Base-by-base conservation (phyloP, 2,113 vertebrate species). In the Periophthalmus modestus region DNA sequence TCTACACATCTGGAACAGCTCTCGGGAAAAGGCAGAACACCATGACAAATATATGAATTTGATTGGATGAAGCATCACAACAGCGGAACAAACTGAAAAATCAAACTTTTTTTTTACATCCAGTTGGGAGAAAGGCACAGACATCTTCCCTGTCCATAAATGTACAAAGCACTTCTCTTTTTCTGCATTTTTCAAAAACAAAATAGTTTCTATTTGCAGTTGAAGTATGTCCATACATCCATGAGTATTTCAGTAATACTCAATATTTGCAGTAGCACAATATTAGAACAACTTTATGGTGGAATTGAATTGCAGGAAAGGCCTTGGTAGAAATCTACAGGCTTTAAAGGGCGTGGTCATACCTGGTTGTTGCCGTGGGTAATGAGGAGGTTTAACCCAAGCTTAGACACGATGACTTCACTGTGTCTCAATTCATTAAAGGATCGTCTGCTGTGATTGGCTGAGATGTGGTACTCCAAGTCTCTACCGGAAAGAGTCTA, bases 401-500 rank as follows among this genome's bases (percentile, higher is more conserved):
- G 94, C 73, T 91, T 89, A 0, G 97, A 95, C 0, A 77, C 79
- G 65, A 99, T 93, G 72, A 89, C 58, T 18, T 91, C 90, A 1
- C 94, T 86, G 0, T 85, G 83, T 4, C 87, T 94, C 79, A 95
- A 89, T 7, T 96, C 95, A 76, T 88, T 82, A 66, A 94, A 97
- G 55, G 93, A 88, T 54, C 95, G 90, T 7, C 92, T 73, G 10
- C 92, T 72, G 2, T 95, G 91, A 84, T 94, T 93, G 81, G 89
- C 85, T 1, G 95, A 95, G 50, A 95, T 90, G 0, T 99, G 98
- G 74, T 97, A 95, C 86, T 97, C 95, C 69, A 98, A 84, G 76
- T 99, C 97, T 57, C 95, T 89, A 67, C 91, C 93, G 12, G 96
- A 95, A 74, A 99, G 89, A 0, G 94, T 96, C 97, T 98, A 69